A percentile compares a stretch with the other conserved stretches of the same genome.
Evolutionary conservation across 2,888 invertebrate genomes (phyloP).

Genomic region (Philereme transversata): DNA sequence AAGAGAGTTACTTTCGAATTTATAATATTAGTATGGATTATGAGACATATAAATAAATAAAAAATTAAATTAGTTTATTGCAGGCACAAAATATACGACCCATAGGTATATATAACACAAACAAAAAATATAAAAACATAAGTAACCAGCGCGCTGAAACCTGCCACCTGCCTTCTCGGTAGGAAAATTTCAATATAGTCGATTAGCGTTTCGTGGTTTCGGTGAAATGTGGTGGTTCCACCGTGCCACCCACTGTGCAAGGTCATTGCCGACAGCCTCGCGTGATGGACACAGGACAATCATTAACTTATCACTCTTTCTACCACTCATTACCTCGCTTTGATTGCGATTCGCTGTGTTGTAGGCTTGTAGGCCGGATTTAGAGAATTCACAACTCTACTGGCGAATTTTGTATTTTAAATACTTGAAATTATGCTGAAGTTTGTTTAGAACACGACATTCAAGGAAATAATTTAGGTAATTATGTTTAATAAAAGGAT

Average conservation of each 20-base stretch:
- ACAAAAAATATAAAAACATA: too few species aligned
- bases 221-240: constrained; percentile 38
- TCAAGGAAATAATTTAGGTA: too few species aligned
- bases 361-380: constrained; percentile 19
- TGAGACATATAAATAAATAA: too few species aligned
- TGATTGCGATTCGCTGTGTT: constrained; percentile 22
- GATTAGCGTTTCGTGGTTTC: constrained; percentile 42
- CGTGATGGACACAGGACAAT: constrained; percentile 57
- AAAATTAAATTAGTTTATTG: too few species aligned
- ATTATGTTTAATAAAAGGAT: too few species aligned
- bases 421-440: too few species aligned
- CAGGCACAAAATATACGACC: too few species aligned
- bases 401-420: background rate
- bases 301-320: constrained; percentile 48
- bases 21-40: too few species aligned
- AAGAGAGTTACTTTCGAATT: too few species aligned
- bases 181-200: constrained; percentile 18
- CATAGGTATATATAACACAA: too few species aligned
- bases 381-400: constrained; percentile 6
- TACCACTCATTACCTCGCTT: constrained; percentile 39
- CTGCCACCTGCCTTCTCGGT: background rate
- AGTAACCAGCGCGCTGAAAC: too few species aligned
- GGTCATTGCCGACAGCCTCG: constrained; percentile 62
- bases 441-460: too few species aligned
- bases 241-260: constrained; percentile 44